Percentiles rank a stretch among this genome's conserved stretches.
These are phyloP conservation scores for Mystacides longicornis DNA, from an alignment of 2,888 invertebrate species.

Conservation along the genomic window DNA sequence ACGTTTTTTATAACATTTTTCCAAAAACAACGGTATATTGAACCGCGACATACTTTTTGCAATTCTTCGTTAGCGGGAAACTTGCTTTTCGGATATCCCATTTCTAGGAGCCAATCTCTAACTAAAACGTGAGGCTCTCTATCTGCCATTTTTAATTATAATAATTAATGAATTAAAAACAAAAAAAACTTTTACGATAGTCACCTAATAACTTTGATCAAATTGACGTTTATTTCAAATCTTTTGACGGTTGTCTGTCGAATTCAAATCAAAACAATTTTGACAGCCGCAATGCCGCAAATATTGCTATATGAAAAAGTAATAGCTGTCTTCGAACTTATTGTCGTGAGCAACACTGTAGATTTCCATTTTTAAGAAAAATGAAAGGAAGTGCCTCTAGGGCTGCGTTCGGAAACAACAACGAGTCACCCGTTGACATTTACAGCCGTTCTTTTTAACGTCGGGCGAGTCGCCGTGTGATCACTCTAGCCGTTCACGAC, in stretches of 20 bases:
- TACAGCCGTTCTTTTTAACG: too few species aligned
- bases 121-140: constrained; percentile 11
- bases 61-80: constrained; percentile 17
- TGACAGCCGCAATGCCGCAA: too few species aligned
- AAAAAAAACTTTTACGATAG: background rate
- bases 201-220: background rate
- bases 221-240: background rate
- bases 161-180: background rate
- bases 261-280: too few species aligned
- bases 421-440: too few species aligned
- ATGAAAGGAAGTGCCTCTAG: too few species aligned
- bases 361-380: too few species aligned
- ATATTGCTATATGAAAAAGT: too few species aligned
- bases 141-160: constrained; percentile 11
- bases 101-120: constrained; percentile 17
- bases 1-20: constrained; percentile 16
- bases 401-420: too few species aligned
- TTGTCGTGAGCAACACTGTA: too few species aligned
- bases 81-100: constrained; percentile 19
- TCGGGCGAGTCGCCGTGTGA: too few species aligned
- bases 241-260: background rate
- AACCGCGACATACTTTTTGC: constrained; percentile 17
- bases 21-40: constrained; percentile 17
- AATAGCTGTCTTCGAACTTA: too few species aligned
- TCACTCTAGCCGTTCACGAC: too few species aligned